Evolutionary conservation across 2,888 invertebrate genomes (phyloP).

Genomic region (Tachina lurida): DNA sequence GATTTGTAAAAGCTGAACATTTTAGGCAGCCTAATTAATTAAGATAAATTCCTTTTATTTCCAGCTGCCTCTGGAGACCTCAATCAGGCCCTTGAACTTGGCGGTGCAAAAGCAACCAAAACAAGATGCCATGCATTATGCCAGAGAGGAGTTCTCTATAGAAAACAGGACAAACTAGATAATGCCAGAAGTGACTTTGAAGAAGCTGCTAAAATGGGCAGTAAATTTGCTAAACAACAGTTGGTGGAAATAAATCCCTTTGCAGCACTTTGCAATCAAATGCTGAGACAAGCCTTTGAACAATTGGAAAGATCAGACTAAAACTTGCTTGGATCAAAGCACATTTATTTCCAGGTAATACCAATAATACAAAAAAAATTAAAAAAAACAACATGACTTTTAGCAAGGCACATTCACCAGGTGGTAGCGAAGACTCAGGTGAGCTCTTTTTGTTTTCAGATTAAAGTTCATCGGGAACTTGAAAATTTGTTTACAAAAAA

Average conservation of each 20-base stretch:
- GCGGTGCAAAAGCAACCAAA: conserved; percentile 84
- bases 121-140: conserved; percentile 91
- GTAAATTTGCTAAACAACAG: conserved; percentile 93
- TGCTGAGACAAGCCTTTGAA: conserved; percentile 91
- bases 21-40: neutral
- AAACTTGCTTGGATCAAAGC: neutral
- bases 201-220: conserved; percentile 91
- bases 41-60: conserved; percentile 23
- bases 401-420: too few relatives aligned
- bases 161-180: conserved; percentile 87
- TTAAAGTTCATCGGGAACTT: too few relatives aligned
- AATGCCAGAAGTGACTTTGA: conserved; percentile 90
- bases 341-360: neutral
- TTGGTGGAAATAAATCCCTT: conserved; percentile 95
- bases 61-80: conserved; percentile 91
- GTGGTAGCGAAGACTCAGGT: too few relatives aligned
- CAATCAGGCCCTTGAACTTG: conserved; percentile 87
- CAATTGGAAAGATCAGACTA: conserved; percentile 78
- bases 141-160: conserved; percentile 91
- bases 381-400: too few relatives aligned
- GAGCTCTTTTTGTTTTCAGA: too few relatives aligned
- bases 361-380: too few relatives aligned
- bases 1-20: too few relatives aligned
- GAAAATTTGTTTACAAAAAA: too few relatives aligned
- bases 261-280: conserved; percentile 97